Conservation (phyloP, 2,797 vertebrate species). For the Knipowitschia caucasica region DNA sequence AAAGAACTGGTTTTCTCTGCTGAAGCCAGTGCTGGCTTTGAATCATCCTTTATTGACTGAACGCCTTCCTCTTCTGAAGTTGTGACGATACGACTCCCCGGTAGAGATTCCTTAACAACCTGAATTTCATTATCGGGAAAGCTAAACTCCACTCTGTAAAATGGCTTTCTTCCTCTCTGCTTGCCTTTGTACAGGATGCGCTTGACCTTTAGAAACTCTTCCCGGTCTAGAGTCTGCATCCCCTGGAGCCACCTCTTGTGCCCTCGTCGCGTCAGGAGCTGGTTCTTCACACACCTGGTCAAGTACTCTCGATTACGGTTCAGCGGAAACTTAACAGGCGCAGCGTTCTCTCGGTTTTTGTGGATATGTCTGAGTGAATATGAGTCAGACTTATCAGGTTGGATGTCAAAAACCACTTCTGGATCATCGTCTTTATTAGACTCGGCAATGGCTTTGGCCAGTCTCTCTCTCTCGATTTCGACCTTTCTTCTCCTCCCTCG, state of each 20-base stretch:
- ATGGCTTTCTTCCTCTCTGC: conserved; percentile 55
- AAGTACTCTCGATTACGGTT: conserved; percentile 71
- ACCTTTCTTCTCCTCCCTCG: conserved; percentile 58
- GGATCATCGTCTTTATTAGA: conserved; percentile 60
- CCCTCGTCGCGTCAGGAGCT: conserved; percentile 74
- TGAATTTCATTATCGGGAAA: conserved; percentile 76
- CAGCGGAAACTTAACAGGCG: conserved; percentile 49
- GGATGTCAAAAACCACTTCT: conserved; percentile 60
- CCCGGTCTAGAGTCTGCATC: conserved; percentile 50
- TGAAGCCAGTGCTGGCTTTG: conserved; percentile 17
- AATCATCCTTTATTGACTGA: conserved; percentile 3
- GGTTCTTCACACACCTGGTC: conserved; percentile 72
- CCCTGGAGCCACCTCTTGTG: conserved; percentile 73
- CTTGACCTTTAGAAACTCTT: conserved; percentile 34
- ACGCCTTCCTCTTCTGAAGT: conserved; percentile 16
- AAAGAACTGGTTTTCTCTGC: conserved; percentile 1
- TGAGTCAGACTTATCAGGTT: conserved; percentile 36
- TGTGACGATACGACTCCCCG: conserved; percentile 4
- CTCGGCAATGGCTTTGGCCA: conserved; percentile 51
- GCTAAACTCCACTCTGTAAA: conserved; percentile 63
- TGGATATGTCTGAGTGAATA: conserved; percentile 64
- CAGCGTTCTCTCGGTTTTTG: conserved; percentile 37
- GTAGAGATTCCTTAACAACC: conserved; percentile 29
- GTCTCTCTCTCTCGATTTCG: conserved; percentile 28
- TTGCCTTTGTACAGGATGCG: conserved; percentile 44